phyloP scores from a whole-genome alignment of 2,888 invertebrate species.

The Altica lythri region DNA sequence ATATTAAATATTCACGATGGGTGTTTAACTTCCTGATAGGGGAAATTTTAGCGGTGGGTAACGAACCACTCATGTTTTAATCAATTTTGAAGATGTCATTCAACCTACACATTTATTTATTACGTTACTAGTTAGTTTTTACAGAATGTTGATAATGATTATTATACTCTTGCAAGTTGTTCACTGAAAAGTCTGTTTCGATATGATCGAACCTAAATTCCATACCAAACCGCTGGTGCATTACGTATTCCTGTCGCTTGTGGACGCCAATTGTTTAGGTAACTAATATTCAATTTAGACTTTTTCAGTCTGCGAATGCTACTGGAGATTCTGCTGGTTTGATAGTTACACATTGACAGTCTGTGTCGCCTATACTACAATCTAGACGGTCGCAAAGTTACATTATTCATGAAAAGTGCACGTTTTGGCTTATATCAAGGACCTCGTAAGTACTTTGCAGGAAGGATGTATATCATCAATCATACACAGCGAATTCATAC shows the following conservation, averaged over 20 bases:
- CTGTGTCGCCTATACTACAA: too few relatives aligned
- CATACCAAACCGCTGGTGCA: constrained; percentile 26
- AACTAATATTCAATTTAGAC: constrained; percentile 58
- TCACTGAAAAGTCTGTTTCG: too few relatives aligned
- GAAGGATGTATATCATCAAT: constrained; percentile 42
- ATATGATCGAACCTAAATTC: too few relatives aligned
- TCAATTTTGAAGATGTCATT: too few relatives aligned
- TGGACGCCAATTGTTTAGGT: constrained; percentile 49
- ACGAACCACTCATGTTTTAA: too few relatives aligned
- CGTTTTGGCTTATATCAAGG: constrained; percentile 44
- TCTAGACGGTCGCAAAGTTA: constrained; percentile 47
- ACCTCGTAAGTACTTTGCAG: constrained; percentile 48
- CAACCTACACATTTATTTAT: too few relatives aligned
- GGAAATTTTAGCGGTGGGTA: too few relatives aligned
- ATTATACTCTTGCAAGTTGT: too few relatives aligned
- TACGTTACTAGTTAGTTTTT: too few relatives aligned
- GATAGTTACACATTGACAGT: too few relatives aligned
- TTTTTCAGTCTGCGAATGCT: constrained; percentile 45
- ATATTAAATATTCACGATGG: constrained; percentile 24
- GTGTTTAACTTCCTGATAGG: constrained; percentile 14
- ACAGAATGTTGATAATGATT: too few relatives aligned
- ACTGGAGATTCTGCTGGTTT: constrained; percentile 1
- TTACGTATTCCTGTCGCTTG: constrained; percentile 33
- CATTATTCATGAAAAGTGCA: constrained; percentile 58
- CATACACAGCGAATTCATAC: too few relatives aligned